Percentiles rank a stretch among this genome's conserved stretches.
Conservation (phyloP, 2,113 vertebrate species). For the Hippocampus abdominalis region DNA sequence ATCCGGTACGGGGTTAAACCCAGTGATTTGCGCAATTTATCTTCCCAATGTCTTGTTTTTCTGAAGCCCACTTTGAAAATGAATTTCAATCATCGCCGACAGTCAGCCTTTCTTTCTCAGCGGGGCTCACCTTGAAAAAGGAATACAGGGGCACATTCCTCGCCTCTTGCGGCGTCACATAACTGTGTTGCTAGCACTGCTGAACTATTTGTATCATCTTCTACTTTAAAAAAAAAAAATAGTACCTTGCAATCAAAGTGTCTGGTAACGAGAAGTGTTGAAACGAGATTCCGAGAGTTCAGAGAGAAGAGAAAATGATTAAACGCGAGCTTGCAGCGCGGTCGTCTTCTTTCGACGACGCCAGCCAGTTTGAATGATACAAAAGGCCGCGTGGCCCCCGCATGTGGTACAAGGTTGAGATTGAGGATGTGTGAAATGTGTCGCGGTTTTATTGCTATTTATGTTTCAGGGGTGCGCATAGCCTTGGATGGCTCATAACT, state of each 20-base stretch:
- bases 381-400: slow-evolving; percentile 12
- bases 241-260: slow-evolving; percentile 36
- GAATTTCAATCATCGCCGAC: too few relatives aligned
- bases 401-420: slow-evolving; percentile 20
- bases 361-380: slow-evolving; percentile 41
- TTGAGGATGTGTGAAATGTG: slow-evolving; percentile 11
- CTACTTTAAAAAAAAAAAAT: slow-evolving; percentile 21
- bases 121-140: background rate
- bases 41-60: too few relatives aligned
- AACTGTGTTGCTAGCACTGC: background rate
- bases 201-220: background rate
- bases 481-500: slow-evolving; percentile 21
- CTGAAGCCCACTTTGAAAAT: too few relatives aligned
- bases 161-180: background rate
- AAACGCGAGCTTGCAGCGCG: slow-evolving; percentile 1
- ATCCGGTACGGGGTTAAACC: too few relatives aligned
- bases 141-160: background rate
- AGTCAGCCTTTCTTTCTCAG: too few relatives aligned
- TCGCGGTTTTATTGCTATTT: slow-evolving; percentile 23
- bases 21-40: too few relatives aligned
- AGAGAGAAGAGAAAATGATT: slow-evolving; percentile 43
- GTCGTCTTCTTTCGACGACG: slow-evolving; percentile 20
- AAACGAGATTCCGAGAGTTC: slow-evolving; percentile 22
- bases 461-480: slow-evolving; percentile 18
- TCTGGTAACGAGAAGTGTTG: slow-evolving; percentile 33